Conservation (phyloP, 2,888 invertebrate genomes). For the Holacanthella duospinosa region DNA sequence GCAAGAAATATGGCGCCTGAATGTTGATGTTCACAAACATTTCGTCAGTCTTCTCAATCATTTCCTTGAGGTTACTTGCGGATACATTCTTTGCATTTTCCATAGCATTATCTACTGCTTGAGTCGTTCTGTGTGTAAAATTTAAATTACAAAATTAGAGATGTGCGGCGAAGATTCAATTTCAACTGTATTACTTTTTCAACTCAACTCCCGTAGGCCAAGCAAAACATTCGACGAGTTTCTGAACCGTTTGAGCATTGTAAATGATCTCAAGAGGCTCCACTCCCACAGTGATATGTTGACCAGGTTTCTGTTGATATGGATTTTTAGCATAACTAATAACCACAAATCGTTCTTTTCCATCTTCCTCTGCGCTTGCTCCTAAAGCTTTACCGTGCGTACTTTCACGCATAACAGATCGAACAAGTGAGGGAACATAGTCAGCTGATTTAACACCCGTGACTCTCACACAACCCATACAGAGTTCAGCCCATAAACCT, state of each 20-base stretch:
- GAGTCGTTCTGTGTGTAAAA: not conserved
- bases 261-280: slow-evolving; percentile 4
- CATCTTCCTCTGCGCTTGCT: not conserved
- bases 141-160: too few species aligned
- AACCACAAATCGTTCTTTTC: not conserved
- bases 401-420: not conserved
- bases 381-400: not conserved
- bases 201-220: slow-evolving; percentile 4
- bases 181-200: not conserved
- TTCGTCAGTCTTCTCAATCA: not conserved
- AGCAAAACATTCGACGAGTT: not conserved
- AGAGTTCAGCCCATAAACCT: not conserved
- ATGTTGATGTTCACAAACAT: slow-evolving; percentile 5
- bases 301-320: not conserved
- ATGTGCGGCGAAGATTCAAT: not conserved
- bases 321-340: slow-evolving; percentile 6
- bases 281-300: not conserved
- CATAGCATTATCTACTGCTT: not conserved
- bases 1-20: not conserved
- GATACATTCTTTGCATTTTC: not conserved
- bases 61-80: not conserved
- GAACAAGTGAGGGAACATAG: not conserved
- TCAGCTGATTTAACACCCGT: not conserved
- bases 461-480: not conserved
- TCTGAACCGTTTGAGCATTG: slow-evolving; percentile 7